phyloP scores from a whole-genome alignment of 2,797 vertebrate species.

The Diplodus sargus region DNA sequence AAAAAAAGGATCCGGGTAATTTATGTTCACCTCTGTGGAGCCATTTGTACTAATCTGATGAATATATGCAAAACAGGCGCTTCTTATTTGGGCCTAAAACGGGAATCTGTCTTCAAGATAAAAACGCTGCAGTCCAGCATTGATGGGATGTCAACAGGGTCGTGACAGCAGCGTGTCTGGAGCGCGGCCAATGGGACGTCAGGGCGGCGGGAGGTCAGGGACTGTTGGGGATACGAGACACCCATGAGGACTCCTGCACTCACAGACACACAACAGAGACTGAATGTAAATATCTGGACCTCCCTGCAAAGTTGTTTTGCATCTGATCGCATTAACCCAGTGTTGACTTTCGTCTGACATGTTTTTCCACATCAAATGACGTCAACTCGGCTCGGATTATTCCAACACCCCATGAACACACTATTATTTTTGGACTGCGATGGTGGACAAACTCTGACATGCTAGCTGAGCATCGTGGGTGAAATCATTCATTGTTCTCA shows the following conservation, averaged over 20 bases:
- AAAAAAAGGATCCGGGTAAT: constrained; percentile 38
- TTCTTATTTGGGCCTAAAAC: constrained; percentile 28
- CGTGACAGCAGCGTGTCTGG: constrained; percentile 7
- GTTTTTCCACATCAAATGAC: too few relatives aligned
- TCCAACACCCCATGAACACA: too few relatives aligned
- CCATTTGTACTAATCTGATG: constrained; percentile 42
- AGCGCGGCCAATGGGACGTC: background rate
- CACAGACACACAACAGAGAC: background rate
- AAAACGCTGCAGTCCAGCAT: background rate
- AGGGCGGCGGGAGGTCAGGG: constrained; percentile 18
- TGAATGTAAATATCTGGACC: background rate
- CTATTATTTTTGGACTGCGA: too few relatives aligned
- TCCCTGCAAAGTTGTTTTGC: background rate
- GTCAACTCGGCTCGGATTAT: background rate
- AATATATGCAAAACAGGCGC: constrained; percentile 21
- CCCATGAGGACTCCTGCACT: background rate
- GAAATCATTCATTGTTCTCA: too few relatives aligned
- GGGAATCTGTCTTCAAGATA: background rate
- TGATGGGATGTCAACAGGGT: constrained; percentile 29
- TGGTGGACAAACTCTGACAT: too few relatives aligned
- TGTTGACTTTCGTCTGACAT: too few relatives aligned
- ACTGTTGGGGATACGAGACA: constrained; percentile 12
- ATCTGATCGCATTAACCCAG: too few relatives aligned
- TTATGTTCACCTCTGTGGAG: constrained; percentile 50
- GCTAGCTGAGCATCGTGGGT: too few relatives aligned